Evolutionary conservation across 2,888 invertebrate genomes (phyloP), one percentile per base, ranked within the genome.

Genomic region (Chrysodeixis includens): DNA sequence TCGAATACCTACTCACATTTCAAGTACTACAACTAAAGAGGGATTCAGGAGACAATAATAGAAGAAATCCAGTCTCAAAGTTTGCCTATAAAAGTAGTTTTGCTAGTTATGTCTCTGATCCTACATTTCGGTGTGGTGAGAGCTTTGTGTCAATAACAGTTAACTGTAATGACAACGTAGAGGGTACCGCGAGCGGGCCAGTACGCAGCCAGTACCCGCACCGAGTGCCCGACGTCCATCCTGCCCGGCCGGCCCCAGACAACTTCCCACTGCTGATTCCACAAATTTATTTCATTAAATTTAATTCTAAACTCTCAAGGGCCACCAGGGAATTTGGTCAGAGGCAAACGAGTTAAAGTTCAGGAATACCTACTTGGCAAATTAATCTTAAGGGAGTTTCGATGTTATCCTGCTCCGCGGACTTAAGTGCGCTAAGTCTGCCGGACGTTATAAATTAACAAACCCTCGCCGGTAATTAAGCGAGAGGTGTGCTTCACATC

Each of bases 381-480:
- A 95, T 95, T 95, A 95, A 94, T 94, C 94, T 95, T 94, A 90
- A 91, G 94, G 93, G 94, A 94, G 93, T 93, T 93, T 90, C 91
- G 90, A 92, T 92, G 92, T 90, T 93, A 92, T 92, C 92, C 91
- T 87, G 86, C 79, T 89, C 84, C 82, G 84, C 83, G 86, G 89
- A 88, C 90, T 90, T 88, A 87, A 92, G 90, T 88, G 85, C 83
- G 88, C 88, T 84, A 89, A 92, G 90, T 91, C 91, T 86, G 88
- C 88, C 87, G 87, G 90, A 90, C 89, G 90, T 90, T 93, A 90
- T 93, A 94, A 94, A 94, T 93, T 93, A 93, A 92, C 93, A 90
- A 93, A 92, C 92, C 92, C 91, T 90, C 89, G 88, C 85, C 86
- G 83, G 91, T 93, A 93, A 94, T 94, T 94, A 92, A 93, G 86